These are phyloP conservation scores for Eupleurogrammus muticus DNA, from an alignment of 2,797 vertebrate species.

Conservation along the genomic window DNA sequence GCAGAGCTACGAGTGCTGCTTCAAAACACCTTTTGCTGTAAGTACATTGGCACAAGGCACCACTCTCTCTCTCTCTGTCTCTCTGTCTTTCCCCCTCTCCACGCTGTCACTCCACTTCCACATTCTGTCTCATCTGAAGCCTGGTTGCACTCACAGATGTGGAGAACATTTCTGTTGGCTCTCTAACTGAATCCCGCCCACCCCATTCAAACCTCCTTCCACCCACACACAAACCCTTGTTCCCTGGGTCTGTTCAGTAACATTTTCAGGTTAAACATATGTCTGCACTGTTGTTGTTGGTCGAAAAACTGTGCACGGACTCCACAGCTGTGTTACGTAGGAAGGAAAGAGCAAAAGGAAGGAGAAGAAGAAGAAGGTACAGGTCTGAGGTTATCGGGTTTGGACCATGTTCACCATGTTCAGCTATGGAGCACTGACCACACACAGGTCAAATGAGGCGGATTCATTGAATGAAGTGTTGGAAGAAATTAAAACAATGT, in stretches of 20 bases:
- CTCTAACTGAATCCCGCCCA: conserved; percentile 28
- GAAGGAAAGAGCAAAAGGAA: not conserved
- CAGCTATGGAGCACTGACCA: not conserved
- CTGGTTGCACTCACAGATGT: conserved; percentile 60
- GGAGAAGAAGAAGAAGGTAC: too few species aligned
- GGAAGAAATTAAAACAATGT: too few species aligned
- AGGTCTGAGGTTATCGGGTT: too few species aligned
- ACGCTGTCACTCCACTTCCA: conserved; percentile 62
- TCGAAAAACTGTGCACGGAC: not conserved
- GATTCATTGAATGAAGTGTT: too few species aligned
- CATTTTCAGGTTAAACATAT: conserved; percentile 28
- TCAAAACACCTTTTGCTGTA: conserved; percentile 63
- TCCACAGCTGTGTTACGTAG: not conserved
- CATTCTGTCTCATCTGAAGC: conserved; percentile 64
- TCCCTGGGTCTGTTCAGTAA: conserved; percentile 6
- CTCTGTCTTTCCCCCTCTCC: conserved; percentile 59
- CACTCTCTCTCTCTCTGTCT: conserved; percentile 57
- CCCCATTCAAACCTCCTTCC: conserved; percentile 24
- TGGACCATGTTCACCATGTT: too few species aligned
- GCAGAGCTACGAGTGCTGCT: conserved; percentile 44
- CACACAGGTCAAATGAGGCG: too few species aligned
- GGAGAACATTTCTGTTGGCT: conserved; percentile 52
- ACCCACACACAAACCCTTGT: conserved; percentile 8
- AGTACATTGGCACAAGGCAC: conserved; percentile 60
- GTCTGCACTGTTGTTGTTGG: not conserved